Evolutionary conservation across 2,888 invertebrate species (phyloP), one percentile per base, ranked within the genome.

Genomic region (Tridacna gigas): DNA sequence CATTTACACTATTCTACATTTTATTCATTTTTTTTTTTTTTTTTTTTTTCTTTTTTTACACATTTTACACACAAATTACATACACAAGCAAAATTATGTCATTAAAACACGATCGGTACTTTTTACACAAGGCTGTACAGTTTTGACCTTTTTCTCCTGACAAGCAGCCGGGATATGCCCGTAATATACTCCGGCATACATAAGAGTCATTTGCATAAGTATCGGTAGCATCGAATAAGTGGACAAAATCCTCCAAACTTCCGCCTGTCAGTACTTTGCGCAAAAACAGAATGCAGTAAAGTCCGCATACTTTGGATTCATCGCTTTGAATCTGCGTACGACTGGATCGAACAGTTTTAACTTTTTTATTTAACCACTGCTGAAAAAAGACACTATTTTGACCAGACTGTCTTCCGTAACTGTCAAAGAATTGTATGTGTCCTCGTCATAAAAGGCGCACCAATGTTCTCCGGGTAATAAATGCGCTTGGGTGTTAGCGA

Each of bases 371-470:
- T 48, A 74, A 13, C 76, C 76, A 81, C n/a, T 26, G 28, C 20
- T n/a, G 12, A 26, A 82, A 77, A 56, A 47, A 74, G 5, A 20
- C 25, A 66, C 77, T 82, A 77, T 82, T 82, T 60, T 73, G n/a
- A 4, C 47, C 56, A 1, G 77, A 74, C 0, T 20, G 3, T 82
- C 77, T 82, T 37, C 82, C 82, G 66, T 66, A 77, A 65, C 51
- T 77, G 60, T 77, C 77, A 67, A 82, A 82, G 47, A 77, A 77
- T 26, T 66, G 9, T 9, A 66, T 12, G 47, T 47, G 28, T 37
- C 77, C 82, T 20, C 79, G 45, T 74, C 61, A 28, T 71, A 79
- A 66, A 83, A 79, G 0, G 79, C 79, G 65, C 79, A 79, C 82
- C 82, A 82, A n/a, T 82, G 82, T 48, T 60, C 37, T 65, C 82